Evolutionary conservation across 1,140 invertebrate species (phyloP).

Genomic region (Hestina assimilis): DNA sequence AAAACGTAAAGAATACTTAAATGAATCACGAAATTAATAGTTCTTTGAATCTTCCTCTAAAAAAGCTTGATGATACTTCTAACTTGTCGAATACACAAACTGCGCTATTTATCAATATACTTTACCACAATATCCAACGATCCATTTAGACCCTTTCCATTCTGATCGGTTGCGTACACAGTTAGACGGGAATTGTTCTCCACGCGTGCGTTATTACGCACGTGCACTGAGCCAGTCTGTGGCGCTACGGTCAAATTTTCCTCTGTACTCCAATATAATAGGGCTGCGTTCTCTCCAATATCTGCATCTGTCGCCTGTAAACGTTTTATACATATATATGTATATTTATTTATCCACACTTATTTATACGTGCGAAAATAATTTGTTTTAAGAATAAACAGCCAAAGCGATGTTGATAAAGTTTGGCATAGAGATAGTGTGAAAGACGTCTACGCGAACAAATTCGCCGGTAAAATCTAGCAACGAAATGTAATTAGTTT

Average conservation of each 20-base stretch:
- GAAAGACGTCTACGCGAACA: too few relatives aligned
- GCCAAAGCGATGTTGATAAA: too few relatives aligned
- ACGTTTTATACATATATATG: background rate
- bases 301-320: conserved; percentile 65
- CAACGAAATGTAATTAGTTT: too few relatives aligned
- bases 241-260: conserved; percentile 50
- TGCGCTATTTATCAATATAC: background rate
- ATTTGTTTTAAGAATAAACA: background rate
- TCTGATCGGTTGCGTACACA: conserved; percentile 51
- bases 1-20: too few relatives aligned
- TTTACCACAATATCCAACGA: conserved; percentile 54
- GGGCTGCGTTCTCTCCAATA: conserved; percentile 54
- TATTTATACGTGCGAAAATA: background rate
- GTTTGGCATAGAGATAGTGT: too few relatives aligned
- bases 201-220: conserved; percentile 39
- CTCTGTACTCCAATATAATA: conserved; percentile 53
- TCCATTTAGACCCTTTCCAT: conserved; percentile 51
- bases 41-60: background rate
- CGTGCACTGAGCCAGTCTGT: conserved; percentile 52
- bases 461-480: too few relatives aligned
- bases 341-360: background rate
- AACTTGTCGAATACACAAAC: too few relatives aligned
- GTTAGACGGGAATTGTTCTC: conserved; percentile 35
- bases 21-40: background rate
- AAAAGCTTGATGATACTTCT: too few relatives aligned